Percentiles rank a stretch among this genome's conserved stretches.
Conservation (phyloP, 2,797 vertebrate genomes). For the Aselliscus stoliczkanus region DNA sequence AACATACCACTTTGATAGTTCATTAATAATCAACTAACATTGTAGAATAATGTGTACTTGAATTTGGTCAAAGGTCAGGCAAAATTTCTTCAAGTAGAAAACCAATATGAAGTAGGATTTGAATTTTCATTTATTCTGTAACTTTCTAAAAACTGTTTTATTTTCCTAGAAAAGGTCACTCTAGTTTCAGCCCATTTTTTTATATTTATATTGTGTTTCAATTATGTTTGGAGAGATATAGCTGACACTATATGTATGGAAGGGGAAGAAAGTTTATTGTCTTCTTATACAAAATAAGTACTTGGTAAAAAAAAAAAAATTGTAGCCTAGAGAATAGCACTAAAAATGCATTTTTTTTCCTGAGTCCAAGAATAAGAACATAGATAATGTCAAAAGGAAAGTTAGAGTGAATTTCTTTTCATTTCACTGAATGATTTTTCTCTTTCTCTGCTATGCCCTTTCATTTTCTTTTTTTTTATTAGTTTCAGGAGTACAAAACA, state of each 20-base stretch:
- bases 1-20: constrained; percentile 17
- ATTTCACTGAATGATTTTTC: not conserved
- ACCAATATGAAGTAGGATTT: not conserved
- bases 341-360: not conserved
- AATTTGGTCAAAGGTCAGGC: constrained; percentile 23
- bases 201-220: not conserved
- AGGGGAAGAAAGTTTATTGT: constrained; percentile 53
- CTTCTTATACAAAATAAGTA: constrained; percentile 69
- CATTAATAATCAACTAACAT: constrained; percentile 53
- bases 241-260: constrained; percentile 42
- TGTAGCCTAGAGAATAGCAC: not conserved
- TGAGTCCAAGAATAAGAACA: not conserved
- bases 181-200: not conserved
- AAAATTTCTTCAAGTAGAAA: not conserved
- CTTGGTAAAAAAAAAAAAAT: constrained; percentile 58
- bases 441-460: not conserved
- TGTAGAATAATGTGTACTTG: not conserved
- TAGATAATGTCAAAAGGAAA: not conserved
- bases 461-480: too few relatives aligned
- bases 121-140: not conserved
- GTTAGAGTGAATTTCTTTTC: not conserved
- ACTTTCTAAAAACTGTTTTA: not conserved
- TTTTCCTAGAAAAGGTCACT: not conserved
- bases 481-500: too few relatives aligned
- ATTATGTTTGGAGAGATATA: not conserved